Conservation (phyloP, 2,888 invertebrate genomes). For the Siphonodentalium dalli region DNA sequence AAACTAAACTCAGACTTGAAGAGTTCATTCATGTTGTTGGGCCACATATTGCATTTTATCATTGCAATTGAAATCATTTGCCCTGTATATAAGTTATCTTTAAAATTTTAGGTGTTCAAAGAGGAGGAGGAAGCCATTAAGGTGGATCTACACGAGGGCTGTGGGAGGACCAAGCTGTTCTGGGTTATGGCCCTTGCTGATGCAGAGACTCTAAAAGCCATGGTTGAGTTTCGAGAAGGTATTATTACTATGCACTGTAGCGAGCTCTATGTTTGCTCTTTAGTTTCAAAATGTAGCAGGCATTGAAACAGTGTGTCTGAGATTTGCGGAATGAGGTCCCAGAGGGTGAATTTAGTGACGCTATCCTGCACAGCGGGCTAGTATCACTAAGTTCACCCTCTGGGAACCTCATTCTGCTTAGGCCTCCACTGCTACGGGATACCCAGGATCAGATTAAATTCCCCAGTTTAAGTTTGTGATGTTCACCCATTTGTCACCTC, state of each 20-base stretch:
- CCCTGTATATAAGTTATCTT: background rate
- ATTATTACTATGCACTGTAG: constrained; percentile 2
- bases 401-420: too few relatives aligned
- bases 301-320: background rate
- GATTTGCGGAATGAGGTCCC: too few relatives aligned
- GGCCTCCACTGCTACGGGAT: too few relatives aligned
- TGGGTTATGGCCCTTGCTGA: constrained; percentile 94
- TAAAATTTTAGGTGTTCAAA: constrained; percentile 80
- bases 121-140: constrained; percentile 96
- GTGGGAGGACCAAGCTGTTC: constrained; percentile 93
- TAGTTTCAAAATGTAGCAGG: background rate
- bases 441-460: too few relatives aligned
- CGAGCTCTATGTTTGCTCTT: background rate
- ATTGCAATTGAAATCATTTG: background rate
- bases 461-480: too few relatives aligned
- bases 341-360: too few relatives aligned
- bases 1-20: too few relatives aligned
- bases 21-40: too few relatives aligned
- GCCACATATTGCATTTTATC: background rate
- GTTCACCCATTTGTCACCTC: too few relatives aligned
- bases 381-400: too few relatives aligned
- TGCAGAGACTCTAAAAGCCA: constrained; percentile 84
- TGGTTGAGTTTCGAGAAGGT: constrained; percentile 84
- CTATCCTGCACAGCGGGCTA: too few relatives aligned
- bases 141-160: constrained; percentile 91